Conservation (phyloP, 53 echinoderm and acorn worm genomes). For the Holothuria leucospilota region DNA sequence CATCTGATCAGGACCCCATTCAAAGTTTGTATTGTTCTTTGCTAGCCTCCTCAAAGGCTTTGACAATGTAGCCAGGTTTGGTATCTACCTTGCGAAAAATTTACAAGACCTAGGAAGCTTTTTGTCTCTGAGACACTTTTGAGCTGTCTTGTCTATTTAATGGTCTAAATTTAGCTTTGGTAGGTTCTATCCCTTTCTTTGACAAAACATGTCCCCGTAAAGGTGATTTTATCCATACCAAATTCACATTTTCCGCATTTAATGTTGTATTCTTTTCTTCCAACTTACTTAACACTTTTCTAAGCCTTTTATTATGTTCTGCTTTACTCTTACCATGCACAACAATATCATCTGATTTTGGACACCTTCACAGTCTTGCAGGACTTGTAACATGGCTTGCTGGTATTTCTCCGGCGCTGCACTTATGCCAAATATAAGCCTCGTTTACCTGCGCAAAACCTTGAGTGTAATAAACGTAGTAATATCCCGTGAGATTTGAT, state of each 20-base stretch:
- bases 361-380: slow-evolving; percentile 67
- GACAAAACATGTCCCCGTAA: slow-evolving; percentile 68
- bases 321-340: slow-evolving; percentile 41
- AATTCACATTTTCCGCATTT: slow-evolving; percentile 56
- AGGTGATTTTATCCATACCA: slow-evolving; percentile 47
- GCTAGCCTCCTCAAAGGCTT: slow-evolving; percentile 59
- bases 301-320: slow-evolving; percentile 70
- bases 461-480: slow-evolving; percentile 64
- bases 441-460: slow-evolving; percentile 64
- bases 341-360: slow-evolving; percentile 77
- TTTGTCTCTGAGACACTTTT: slow-evolving; percentile 60
- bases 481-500: slow-evolving; percentile 63
- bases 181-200: slow-evolving; percentile 65
- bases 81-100: slow-evolving; percentile 77
- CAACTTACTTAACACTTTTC: slow-evolving; percentile 49
- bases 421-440: slow-evolving; percentile 68
- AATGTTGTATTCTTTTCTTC: slow-evolving; percentile 62
- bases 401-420: slow-evolving; percentile 68
- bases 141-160: slow-evolving; percentile 54
- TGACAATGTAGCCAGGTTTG: slow-evolving; percentile 65
- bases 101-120: slow-evolving; percentile 71
- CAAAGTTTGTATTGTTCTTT: slow-evolving; percentile 44
- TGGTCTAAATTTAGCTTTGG: slow-evolving; percentile 47
- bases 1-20: slow-evolving; percentile 57
- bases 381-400: slow-evolving; percentile 59